These are phyloP conservation scores for Percina caprodes DNA, from an alignment of 2,113 vertebrate species.

Conservation along the genomic window DNA sequence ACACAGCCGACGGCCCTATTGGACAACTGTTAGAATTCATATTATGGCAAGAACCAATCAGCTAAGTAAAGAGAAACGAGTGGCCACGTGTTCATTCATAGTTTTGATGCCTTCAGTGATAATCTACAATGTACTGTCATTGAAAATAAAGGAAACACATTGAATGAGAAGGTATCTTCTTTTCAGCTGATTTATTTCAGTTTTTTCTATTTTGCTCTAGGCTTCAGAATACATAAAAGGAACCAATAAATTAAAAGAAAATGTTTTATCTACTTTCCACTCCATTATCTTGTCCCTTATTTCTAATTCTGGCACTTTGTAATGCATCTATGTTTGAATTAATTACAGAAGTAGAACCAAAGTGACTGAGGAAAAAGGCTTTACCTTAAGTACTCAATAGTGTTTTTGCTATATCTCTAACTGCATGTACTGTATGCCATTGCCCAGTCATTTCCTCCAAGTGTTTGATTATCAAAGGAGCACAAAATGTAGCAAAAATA, in stretches of 20 bases:
- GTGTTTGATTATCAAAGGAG: no score
- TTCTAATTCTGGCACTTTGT: neutral
- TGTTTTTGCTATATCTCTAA: neutral
- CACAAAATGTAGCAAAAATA: neutral
- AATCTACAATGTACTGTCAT: no score
- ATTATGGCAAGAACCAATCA: no score
- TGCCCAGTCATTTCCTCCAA: no score
- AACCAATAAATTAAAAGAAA: neutral
- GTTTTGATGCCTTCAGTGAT: no score
- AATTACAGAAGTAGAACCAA: slow-evolving; percentile 23
- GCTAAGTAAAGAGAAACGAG: no score
- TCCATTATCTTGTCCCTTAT: slow-evolving; percentile 31
- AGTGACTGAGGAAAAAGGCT: neutral
- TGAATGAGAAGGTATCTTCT: no score
- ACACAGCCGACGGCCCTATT: no score
- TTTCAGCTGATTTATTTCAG: slow-evolving; percentile 2
- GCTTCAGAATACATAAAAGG: neutral
- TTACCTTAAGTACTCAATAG: neutral
- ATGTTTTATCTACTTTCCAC: neutral
- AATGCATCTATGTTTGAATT: neutral
- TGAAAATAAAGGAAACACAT: no score
- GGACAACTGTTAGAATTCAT: no score
- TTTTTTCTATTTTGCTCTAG: neutral
- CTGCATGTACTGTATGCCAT: neutral
- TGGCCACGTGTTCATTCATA: no score